Evolutionary conservation across 2,888 invertebrate species (phyloP), one percentile per base, ranked within the genome.

Genomic region (Dorcus parallelipipedus): DNA sequence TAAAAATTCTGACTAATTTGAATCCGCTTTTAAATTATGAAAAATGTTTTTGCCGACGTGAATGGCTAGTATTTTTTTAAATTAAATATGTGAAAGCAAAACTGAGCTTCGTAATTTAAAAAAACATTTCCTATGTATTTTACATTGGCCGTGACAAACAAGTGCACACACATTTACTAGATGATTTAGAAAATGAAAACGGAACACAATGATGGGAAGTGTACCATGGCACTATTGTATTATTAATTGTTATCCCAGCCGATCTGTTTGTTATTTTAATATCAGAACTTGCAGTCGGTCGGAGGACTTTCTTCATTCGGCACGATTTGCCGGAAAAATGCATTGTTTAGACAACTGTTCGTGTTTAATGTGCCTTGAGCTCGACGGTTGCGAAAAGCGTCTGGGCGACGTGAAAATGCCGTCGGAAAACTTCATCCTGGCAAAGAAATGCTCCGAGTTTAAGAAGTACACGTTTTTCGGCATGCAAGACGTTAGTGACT

Each of bases 351-450:
- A 86, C 81, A 85, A 88, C 70, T 91, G 91, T 78, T 82, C 82
- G 69, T 91, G 91, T 79, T 84, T 87, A 73, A 81, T 91, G 72
- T 91, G 91, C 76, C 84, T 88, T 65, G 89, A 90, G 76, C 78
- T 90, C 69, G 85, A 83, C 69, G 84, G 84, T 67, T 86, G 83
- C 73, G 84, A 83, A 61, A 68, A 81, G 79, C 74, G 80, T 78
- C 49, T 80, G 75, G 73, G 75, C 63, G 81, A 81, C 50, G 59
- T 60, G 68, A 81, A 57, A 20, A 47, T 41, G 7, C 17, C 60
- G 9, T 56, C 82, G 68, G 72, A 74, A 49, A 76, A 78, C 64
- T 83, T 84, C 70, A 84, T 86, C 61, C 78, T 85, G 47, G 77
- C 82, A 61, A 83, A 82, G 67, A 54, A 64, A 65, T 52, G 67